Evolutionary conservation across 2,888 invertebrate species (phyloP).

Genomic region (Resseliella maxima): DNA sequence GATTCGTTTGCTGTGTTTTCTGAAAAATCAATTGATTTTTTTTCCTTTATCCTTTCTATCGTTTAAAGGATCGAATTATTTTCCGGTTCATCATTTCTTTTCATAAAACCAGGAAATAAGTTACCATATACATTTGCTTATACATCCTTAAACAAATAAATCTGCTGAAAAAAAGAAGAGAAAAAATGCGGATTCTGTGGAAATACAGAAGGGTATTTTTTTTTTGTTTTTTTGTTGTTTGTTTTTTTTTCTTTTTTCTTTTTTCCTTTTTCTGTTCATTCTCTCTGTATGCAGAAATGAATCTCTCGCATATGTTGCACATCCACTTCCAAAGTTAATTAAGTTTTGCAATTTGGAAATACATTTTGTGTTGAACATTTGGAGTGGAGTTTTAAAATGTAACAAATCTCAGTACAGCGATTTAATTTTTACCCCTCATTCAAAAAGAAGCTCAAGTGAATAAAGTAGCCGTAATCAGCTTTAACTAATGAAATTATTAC

Average conservation of each 20-base stretch:
- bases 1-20: background rate
- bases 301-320: conserved; percentile 5
- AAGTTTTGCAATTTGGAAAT: background rate
- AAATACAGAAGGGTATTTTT: no score
- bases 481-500: conserved; percentile 38
- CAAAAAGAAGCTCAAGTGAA: background rate
- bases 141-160: no score
- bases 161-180: no score
- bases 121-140: no score
- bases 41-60: background rate
- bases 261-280: background rate
- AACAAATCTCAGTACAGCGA: background rate
- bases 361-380: background rate
- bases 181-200: no score
- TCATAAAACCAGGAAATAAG: no score
- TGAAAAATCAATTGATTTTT: background rate
- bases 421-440: background rate
- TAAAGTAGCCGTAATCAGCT: background rate
- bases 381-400: background rate
- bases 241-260: background rate
- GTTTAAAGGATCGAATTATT: no score
- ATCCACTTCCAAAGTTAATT: background rate
- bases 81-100: no score
- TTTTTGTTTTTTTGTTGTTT: no score
- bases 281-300: background rate